These are phyloP conservation scores for Oceanodroma tethys DNA, from an alignment of 2,113 vertebrate genomes.

Conservation along the genomic window DNA sequence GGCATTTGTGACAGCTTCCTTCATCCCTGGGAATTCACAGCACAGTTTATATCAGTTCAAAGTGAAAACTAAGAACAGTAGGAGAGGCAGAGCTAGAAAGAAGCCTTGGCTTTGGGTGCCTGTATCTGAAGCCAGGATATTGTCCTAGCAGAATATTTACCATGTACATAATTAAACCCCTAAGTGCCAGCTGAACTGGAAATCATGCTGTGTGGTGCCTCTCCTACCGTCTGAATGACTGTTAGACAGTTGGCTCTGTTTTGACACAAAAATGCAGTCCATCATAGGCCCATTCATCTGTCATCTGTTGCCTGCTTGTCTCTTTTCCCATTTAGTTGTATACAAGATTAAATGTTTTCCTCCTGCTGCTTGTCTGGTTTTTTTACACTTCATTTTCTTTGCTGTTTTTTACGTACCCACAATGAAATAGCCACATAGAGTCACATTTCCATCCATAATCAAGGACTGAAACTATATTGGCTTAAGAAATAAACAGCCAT, in stretches of 20 bases:
- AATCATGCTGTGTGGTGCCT: constrained; percentile 45
- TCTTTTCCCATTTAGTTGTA: constrained; percentile 52
- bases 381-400: constrained; percentile 48
- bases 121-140: not conserved
- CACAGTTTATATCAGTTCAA: not conserved
- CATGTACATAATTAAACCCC: constrained; percentile 37
- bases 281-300: constrained; percentile 60
- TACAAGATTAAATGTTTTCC: constrained; percentile 52
- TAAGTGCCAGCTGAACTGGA: constrained; percentile 53
- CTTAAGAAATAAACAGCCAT: constrained; percentile 36
- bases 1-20: constrained; percentile 3
- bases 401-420: constrained; percentile 16
- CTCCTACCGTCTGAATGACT: constrained; percentile 54
- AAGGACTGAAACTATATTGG: not conserved
- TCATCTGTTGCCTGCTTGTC: constrained; percentile 63
- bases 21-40: not conserved
- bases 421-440: constrained; percentile 36
- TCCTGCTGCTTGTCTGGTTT: constrained; percentile 37
- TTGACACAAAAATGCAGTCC: constrained; percentile 59
- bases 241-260: constrained; percentile 58
- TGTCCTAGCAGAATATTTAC: not conserved
- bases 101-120: constrained; percentile 13
- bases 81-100: not conserved
- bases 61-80: constrained; percentile 32
- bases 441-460: not conserved